Conservation (phyloP, 2,113 vertebrate genomes). For the Vidua chalybeata region DNA sequence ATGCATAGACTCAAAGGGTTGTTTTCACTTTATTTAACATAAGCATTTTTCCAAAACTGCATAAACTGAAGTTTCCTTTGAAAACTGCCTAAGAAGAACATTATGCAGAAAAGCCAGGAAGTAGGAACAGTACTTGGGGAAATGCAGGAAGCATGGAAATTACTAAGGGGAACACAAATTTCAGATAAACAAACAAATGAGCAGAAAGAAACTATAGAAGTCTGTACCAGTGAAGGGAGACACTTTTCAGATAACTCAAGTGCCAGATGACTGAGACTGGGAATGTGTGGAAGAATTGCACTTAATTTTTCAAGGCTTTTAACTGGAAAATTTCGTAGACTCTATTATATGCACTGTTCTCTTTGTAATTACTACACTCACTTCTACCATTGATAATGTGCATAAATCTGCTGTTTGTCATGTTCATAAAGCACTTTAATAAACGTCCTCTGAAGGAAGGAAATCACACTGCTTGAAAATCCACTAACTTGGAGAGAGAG, state of each 20-base stretch:
- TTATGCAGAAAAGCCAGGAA: slow-evolving; percentile 38
- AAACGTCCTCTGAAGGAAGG: neutral
- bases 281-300: neutral
- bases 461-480: neutral
- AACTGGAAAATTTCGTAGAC: slow-evolving; percentile 6
- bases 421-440: neutral
- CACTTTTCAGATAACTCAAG: slow-evolving; percentile 29
- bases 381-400: neutral
- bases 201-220: neutral
- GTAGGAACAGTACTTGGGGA: neutral
- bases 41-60: slow-evolving; percentile 31
- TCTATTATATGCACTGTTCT: neutral
- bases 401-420: slow-evolving; percentile 22
- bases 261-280: neutral
- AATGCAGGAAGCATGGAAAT: slow-evolving; percentile 23
- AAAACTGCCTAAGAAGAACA: neutral
- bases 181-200: neutral
- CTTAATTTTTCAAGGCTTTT: slow-evolving; percentile 41
- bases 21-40: neutral
- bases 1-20: neutral
- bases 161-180: slow-evolving; percentile 9
- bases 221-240: slow-evolving; percentile 9
- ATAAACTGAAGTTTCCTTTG: slow-evolving; percentile 36
- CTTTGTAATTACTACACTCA: slow-evolving; percentile 17
- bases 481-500: neutral